Evolutionary conservation across 2,888 invertebrate species (phyloP).

Genomic region (Cremastinae sp.): DNA sequence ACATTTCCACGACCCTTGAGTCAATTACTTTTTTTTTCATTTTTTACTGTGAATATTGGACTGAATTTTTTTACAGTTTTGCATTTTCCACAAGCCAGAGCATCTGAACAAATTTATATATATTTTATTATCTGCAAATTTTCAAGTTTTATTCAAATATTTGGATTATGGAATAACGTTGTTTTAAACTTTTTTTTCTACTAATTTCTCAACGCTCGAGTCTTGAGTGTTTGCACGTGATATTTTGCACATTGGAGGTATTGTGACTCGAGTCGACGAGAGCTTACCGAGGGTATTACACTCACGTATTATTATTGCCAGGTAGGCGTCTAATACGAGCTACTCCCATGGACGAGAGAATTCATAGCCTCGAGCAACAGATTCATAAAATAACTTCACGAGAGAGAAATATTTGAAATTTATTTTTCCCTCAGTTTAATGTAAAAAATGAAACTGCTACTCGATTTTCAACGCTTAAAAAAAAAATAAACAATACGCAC

Average conservation of each 20-base stretch:
- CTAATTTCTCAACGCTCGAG: slow-evolving; percentile 32
- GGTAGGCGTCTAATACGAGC: slow-evolving; percentile 59
- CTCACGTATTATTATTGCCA: slow-evolving; percentile 56
- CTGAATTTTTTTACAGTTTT: too few species aligned
- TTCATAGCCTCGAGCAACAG: slow-evolving; percentile 28
- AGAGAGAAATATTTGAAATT: slow-evolving; percentile 15
- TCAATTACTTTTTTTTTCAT: not conserved
- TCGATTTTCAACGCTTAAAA: slow-evolving; percentile 8
- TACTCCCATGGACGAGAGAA: slow-evolving; percentile 52
- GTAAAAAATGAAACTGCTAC: slow-evolving; percentile 8
- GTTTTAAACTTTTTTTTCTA: too few species aligned
- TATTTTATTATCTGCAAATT: too few species aligned
- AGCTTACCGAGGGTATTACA: slow-evolving; percentile 51
- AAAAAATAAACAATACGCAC: not conserved
- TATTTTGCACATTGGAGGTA: slow-evolving; percentile 30
- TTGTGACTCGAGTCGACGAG: slow-evolving; percentile 40
- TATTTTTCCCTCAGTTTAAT: slow-evolving; percentile 6
- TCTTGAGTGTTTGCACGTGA: slow-evolving; percentile 1
- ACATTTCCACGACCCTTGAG: not conserved
- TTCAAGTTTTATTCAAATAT: too few species aligned
- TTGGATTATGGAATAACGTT: too few species aligned
- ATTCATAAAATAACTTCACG: slow-evolving; percentile 18
- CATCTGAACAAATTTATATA: too few species aligned
- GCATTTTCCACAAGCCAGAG: too few species aligned
- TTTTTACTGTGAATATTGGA: too few species aligned